Base-by-base conservation (phyloP, 2,113 vertebrate species). In the Ranitomeya variabilis region DNA sequence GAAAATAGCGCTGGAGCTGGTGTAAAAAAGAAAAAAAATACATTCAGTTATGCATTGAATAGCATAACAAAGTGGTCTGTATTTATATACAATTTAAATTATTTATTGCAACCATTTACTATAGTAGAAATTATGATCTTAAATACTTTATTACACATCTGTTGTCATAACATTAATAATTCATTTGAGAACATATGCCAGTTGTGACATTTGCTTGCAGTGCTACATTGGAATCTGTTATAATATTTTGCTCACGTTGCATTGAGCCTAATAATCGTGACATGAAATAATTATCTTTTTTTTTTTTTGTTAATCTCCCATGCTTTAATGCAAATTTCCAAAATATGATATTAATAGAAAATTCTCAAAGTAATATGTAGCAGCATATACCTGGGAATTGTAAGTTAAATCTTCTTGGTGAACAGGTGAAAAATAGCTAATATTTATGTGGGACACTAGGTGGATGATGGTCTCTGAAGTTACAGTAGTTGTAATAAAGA, bases 51-150 rank as follows among this genome's bases (percentile, higher is more conserved):
- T 89, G 21, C 26, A 9, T 57, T 78, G 62, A 67, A 66, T 54
- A 54, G 37, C 54, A 57, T 85, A 77, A 89, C 21, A 67, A 80
- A 89, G 62, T 79, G 74, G 51, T 79, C 52, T 85, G 82, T 89
- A 85, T 89, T 79, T 85, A 85, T 85, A 89, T 89, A 78, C 87
- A 85, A 69, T 85, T 89, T 85, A 89, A 88, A 79, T 89, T 85
- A 89, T 85, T 89, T 84, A 89, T 89, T 89, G 74, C 82, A 89
- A 84, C 66, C 73, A 89, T 89, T 79, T 85, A 85, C 57, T 85
- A 79, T 69, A 84, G 81, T 84, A 85, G 51, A 89, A 84, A 89
- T 89, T 67, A 67, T 67, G 57, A 73, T 77, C 78, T 89, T 85
- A 78, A 88, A 83, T 57, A 83, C 57, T 88, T 83, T 77, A 88